Evolutionary conservation across 2,888 invertebrate species (phyloP), one percentile per base, ranked within the genome.

Genomic region (Ypsolopha scabrella): DNA sequence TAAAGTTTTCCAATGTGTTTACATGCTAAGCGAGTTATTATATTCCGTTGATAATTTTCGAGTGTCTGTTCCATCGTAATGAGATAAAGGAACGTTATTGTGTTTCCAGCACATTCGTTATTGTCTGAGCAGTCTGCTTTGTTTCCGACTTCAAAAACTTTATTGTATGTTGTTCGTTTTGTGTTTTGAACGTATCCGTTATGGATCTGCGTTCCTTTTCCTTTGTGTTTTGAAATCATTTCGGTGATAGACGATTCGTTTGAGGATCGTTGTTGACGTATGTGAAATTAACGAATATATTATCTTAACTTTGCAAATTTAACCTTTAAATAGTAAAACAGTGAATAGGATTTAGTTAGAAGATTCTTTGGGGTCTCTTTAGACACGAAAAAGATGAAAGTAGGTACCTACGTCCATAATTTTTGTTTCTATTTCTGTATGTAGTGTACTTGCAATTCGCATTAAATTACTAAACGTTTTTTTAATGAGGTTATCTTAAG

Each of bases 141-240:
- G 75, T 78, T 76, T 77, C 72, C 58, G 51, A 60, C 58, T 64
- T 60, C 55, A 54, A 53, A 63, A 80, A 76, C 73, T 79, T 75
- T 71, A 70, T 72, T 67, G 64, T 67, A 72, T 65, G 66, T 65
- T 71, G 68, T 74, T 69, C 71, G 43, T 43, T 43, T 43, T 43
- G 11, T 43, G 14, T 43, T 43, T 43, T 8, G 43, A 43, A 37
- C 37, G 58, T 62, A 74, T 68, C 70, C 62, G 68, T 69, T 73
- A 71, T 69, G 62, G 60, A 74, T 71, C 68, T 67, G 63, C 64
- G 71, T 70, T 72, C 65, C 62, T 68, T 66, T 65, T 64, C 60
- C 61, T 63, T 70, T 69, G 64, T 57, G 51, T 56, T 55, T 59
- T 60, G 61, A 64, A 71, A 66, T 59, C 61, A 67, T 66, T 68